phyloP scores from a whole-genome alignment of 2,888 invertebrate species.

The Pyrochroa serraticornis region DNA sequence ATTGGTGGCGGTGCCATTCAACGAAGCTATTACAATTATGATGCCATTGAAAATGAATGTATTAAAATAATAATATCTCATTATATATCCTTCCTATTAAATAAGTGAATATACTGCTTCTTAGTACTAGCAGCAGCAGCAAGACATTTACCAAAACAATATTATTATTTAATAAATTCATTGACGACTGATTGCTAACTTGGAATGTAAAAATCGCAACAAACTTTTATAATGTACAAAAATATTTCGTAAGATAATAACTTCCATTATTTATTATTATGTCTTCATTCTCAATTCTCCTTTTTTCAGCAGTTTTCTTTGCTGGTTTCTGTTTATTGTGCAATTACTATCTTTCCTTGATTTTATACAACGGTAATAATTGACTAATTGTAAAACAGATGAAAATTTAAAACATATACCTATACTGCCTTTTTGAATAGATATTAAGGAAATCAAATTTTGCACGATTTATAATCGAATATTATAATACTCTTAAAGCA shows the following conservation, averaged over 20 bases:
- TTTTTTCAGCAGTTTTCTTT: no score
- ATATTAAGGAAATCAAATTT: constrained; percentile 25
- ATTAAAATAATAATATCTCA: constrained; percentile 18
- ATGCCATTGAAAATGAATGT: constrained; percentile 21
- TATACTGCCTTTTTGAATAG: constrained; percentile 30
- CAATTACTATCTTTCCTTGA: no score
- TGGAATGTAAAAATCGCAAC: no score
- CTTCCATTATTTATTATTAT: no score
- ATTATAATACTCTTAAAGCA: not conserved
- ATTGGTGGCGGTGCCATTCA: constrained; percentile 3
- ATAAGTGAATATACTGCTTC: constrained; percentile 17
- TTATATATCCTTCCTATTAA: constrained; percentile 3
- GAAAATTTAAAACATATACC: constrained; percentile 17
- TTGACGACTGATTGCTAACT: constrained; percentile 1
- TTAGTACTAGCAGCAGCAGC: constrained; percentile 21
- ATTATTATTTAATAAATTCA: no score
- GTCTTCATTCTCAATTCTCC: no score
- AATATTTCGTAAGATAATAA: no score
- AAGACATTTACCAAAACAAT: constrained; percentile 5
- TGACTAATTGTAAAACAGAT: constrained; percentile 13
- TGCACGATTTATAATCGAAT: constrained; percentile 28
- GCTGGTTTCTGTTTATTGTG: no score
- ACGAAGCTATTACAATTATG: constrained; percentile 18
- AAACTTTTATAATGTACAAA: no score
- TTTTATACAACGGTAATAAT: no score